Base-by-base conservation (phyloP, 2,113 vertebrate genomes). In the Peromyscus maniculatus region DNA sequence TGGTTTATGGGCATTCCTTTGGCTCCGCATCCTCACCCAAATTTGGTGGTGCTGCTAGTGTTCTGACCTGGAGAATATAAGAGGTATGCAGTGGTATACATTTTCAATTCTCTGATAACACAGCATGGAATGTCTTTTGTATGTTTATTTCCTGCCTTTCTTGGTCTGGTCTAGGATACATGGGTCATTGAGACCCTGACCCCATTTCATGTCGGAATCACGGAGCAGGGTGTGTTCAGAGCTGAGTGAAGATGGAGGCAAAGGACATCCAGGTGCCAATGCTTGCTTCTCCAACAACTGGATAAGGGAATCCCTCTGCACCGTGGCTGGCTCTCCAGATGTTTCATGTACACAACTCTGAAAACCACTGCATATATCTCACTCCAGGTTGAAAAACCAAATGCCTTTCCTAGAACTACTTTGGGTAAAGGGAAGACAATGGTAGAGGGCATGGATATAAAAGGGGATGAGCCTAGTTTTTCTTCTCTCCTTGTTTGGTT, bases 171-270 rank as follows among this genome's bases (percentile, higher is more conserved):
- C n/a, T 87, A 77, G 59, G 82, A 57, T 31, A 75, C 3, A 22
- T 22, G 89, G 43, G 72, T 52, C 59, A 7, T 6, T 10, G n/a
- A 31, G 52, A 71, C 36, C 49, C 64, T 16, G 21, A 39, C 21
- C 39, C 49, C 31, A 87, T 19, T 15, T 80, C 74, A 57, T 3
- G 0, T 67, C 80, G 59, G 8, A 71, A 17, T 6, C 28, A 0
- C 10, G 33, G 33, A 0, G 4, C 7, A 39, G 11, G 16, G 10
- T 43, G 19, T 26, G 1, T 7, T 26, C 28, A 24, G 62, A 66
- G 57, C 19, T 49, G 49, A 59, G 2, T 59, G 21, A 49, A 3
- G 31, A 46, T 28, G 80, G 33, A 74, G 28, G 5, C 49, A 66
- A 59, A 82, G 66, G 36, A 52, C 0, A 6, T 19, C 28, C 66